Base-by-base conservation (phyloP, 2,888 invertebrate genomes). In the Chorisops tibialis region DNA sequence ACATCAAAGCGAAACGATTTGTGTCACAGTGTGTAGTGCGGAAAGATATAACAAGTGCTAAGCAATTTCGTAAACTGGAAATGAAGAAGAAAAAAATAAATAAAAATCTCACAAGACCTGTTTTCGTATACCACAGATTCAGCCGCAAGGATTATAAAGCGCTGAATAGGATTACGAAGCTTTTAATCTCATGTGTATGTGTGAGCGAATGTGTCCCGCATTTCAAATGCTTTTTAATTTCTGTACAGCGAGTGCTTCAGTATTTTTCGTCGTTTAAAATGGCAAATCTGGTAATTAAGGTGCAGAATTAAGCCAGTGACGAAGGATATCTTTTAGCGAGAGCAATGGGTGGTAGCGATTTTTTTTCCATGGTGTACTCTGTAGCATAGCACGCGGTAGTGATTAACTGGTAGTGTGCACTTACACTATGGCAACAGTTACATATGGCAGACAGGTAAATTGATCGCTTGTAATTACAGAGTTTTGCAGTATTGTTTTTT, bases 371-470 rank as follows among this genome's bases (percentile, higher is more conserved):
- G 1, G 30, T 30, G 9, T 5, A 30, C 30, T 5, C n/a, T n/a
- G n/a, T n/a, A n/a, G n/a, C n/a, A 9, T 30, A 30, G 2, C 3
- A 9, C 30, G 30, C 30, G 30, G 7, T 30, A 30, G 30, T 30
- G 30, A 30, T 30, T 30, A 30, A 30, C 9, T 30, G 7, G 30
- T 9, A 19, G 14, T 18, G 19, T 12, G 22, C 22, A 41, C 16
- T 11, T 12, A 4, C 37, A 58, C 12, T 12, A 65, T 65, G 64
- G 64, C 62, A 41, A 65, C 60, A 1, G 43, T 52, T 50, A 50
- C 64, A 14, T 65, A 65, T 39, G 62, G 64, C 48, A 54, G 64
- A 60, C 60, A 62, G 64, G 64, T 65, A 56, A 30, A 30, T 30
- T 35, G 41, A 58, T 30, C 30, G 9, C 30, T 30, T 30, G 30